Percentiles rank a stretch among this genome's conserved stretches.
These are phyloP conservation scores for Caenorhabditis sinica DNA, from an alignment of 2,888 invertebrate genomes.

Conservation along the genomic window DNA sequence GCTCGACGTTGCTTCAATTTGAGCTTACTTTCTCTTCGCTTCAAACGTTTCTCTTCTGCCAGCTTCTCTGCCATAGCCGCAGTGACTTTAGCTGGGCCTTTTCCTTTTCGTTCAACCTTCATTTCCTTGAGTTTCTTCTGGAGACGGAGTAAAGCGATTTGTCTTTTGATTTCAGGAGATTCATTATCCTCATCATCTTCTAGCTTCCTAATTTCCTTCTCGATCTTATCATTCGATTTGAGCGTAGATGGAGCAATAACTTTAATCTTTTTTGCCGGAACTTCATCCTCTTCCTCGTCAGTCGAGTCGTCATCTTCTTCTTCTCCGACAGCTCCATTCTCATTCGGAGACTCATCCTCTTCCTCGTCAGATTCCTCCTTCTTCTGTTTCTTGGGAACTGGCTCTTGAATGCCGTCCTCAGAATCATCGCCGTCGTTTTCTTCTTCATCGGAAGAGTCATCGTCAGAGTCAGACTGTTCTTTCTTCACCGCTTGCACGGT, in stretches of 20 bases:
- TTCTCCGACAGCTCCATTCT: slow-evolving; percentile 34
- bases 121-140: slow-evolving; percentile 73
- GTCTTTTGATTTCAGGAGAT: slow-evolving; percentile 68
- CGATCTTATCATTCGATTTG: slow-evolving; percentile 65
- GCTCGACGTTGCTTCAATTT: slow-evolving; percentile 73
- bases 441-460: slow-evolving; percentile 23
- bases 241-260: slow-evolving; percentile 16
- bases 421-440: slow-evolving; percentile 14
- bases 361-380: slow-evolving; percentile 31
- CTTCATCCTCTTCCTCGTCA: slow-evolving; percentile 60
- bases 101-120: slow-evolving; percentile 63
- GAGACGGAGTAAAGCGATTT: slow-evolving; percentile 70
- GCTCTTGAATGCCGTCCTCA: slow-evolving; percentile 20
- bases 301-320: slow-evolving; percentile 59
- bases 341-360: neutral
- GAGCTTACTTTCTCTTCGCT: slow-evolving; percentile 73
- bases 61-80: slow-evolving; percentile 53
- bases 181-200: slow-evolving; percentile 71
- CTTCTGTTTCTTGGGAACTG: slow-evolving; percentile 43
- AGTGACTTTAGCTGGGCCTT: slow-evolving; percentile 57
- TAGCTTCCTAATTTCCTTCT: slow-evolving; percentile 66
- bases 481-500: slow-evolving; percentile 3
- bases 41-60: slow-evolving; percentile 69
- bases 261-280: slow-evolving; percentile 41
- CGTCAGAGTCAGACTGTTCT: slow-evolving; percentile 42